Conservation (phyloP, 53 echinoderm and acorn worm species). For the Zoroaster sp. region DNA sequence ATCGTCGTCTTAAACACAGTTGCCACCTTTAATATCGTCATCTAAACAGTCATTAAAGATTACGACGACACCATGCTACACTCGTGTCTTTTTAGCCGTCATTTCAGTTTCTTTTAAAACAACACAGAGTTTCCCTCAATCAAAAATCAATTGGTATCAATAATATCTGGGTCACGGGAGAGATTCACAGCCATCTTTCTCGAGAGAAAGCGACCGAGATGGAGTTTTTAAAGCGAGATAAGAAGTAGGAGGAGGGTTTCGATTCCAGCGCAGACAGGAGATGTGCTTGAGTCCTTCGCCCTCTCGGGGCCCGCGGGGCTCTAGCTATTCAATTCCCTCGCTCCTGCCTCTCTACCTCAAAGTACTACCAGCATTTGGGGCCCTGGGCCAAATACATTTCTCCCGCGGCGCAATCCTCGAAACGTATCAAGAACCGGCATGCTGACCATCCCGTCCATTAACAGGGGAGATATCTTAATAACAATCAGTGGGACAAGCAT, state of each 20-base stretch:
- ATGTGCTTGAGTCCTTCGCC: constrained; percentile 42
- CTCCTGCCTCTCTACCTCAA: background rate
- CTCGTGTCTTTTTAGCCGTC: background rate
- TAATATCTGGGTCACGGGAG: constrained; percentile 41
- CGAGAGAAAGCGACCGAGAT: constrained; percentile 3
- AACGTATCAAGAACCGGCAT: constrained; percentile 42
- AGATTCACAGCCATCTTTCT: background rate
- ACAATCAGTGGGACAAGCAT: constrained; percentile 25
- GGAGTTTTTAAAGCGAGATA: background rate
- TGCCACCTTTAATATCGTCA: no score
- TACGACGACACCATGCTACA: background rate
- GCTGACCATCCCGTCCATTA: constrained; percentile 32
- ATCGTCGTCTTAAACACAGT: background rate
- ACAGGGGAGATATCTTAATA: constrained; percentile 1
- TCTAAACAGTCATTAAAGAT: no score
- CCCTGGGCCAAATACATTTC: constrained; percentile 42
- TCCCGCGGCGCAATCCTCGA: constrained; percentile 43
- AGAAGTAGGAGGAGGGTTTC: constrained; percentile 26
- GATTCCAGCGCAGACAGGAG: constrained; percentile 18
- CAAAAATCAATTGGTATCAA: constrained; percentile 6
- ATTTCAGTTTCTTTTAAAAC: background rate
- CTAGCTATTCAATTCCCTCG: constrained; percentile 27
- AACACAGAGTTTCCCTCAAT: background rate
- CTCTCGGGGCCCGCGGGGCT: background rate
- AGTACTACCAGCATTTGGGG: background rate